These are phyloP conservation scores for Ancistrus triradiatus DNA, from an alignment of 2,113 vertebrate genomes.

Conservation along the genomic window DNA sequence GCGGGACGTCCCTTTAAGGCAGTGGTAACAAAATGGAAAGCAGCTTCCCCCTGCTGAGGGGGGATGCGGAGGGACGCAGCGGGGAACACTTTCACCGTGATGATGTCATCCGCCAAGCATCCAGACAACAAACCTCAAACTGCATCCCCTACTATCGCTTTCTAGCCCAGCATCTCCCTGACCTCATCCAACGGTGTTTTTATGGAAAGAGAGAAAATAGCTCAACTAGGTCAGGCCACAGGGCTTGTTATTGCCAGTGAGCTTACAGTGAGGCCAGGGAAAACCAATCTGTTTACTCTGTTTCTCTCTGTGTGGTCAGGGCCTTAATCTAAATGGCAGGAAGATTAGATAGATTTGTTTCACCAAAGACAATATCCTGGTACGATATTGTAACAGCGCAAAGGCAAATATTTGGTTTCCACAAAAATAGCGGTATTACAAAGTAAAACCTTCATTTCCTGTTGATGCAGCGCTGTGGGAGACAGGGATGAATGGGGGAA, in stretches of 20 bases:
- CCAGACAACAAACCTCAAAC: constrained; percentile 46
- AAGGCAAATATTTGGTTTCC: constrained; percentile 18
- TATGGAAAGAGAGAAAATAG: constrained; percentile 44
- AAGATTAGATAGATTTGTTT: constrained; percentile 27
- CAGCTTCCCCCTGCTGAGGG: constrained; percentile 22
- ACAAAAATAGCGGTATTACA: constrained; percentile 1
- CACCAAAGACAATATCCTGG: constrained; percentile 20
- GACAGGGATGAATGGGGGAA: not conserved
- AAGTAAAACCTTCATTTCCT: constrained; percentile 15
- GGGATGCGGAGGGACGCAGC: constrained; percentile 28
- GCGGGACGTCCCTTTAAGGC: constrained; percentile 38
- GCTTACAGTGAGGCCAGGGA: constrained; percentile 31
- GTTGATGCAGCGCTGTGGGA: not conserved
- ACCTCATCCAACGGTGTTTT: constrained; percentile 42
- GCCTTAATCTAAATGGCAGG: constrained; percentile 18
- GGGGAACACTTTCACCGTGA: constrained; percentile 35
- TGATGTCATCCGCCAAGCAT: constrained; percentile 48
- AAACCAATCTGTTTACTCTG: constrained; percentile 24
- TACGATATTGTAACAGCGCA: constrained; percentile 9
- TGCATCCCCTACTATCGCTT: constrained; percentile 40
- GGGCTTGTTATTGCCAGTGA: constrained; percentile 40
- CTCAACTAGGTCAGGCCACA: constrained; percentile 39
- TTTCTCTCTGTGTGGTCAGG: constrained; percentile 19
- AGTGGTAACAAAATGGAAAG: constrained; percentile 42
- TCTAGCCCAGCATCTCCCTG: constrained; percentile 32